Base-by-base conservation (phyloP, 2,888 invertebrate genomes). In the Leptinotarsa peninsularis region DNA sequence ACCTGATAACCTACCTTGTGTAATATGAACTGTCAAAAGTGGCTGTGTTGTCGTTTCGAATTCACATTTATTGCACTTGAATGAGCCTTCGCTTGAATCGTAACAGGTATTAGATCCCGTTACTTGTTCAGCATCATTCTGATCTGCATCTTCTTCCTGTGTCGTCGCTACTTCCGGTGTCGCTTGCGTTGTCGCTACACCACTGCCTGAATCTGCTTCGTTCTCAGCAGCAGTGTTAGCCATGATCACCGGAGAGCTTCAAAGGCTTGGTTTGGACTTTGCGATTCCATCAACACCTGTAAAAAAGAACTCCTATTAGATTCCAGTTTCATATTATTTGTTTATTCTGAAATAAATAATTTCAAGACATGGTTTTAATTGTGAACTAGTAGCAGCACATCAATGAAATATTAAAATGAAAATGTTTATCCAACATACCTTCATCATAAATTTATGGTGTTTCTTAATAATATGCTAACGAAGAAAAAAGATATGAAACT, bases 21-120 rank as follows among this genome's bases (percentile, higher is more conserved):
- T 80, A 88, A 94, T 92, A 88, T 96, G 96, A 76, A 94, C 91
- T 83, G 93, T 91, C 82, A 96, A 90, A 63, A 94, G 92, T 73
- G 93, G 91, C 86, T 93, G 93, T 85, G 93, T 95, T 85, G 92
- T 90, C 14, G 95, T 94, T 89, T 95, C 96, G 88, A 95, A 96
- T 85, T 95, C 95, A 89, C 96, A 96, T 80, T 94, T 92, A 82
- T 94, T 94, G 74, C 79, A 81, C 70, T 79, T 79, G 67, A 78
- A 74, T 54, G 71, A 76, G 49, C 90, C 90, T 83, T 91, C 91
- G 76, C 90, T 88, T 72, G 90, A 90, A 83, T 91, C 91, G 85
- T 91, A 91, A 85, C 91, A 91, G 18, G 90, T 90, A 84, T 89
- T 90, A 56, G 90, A 88, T 71, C 89, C 90, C 58, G 86, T 87